Evolutionary conservation across 2,113 vertebrate genomes (phyloP).

Genomic region (Passer domesticus): DNA sequence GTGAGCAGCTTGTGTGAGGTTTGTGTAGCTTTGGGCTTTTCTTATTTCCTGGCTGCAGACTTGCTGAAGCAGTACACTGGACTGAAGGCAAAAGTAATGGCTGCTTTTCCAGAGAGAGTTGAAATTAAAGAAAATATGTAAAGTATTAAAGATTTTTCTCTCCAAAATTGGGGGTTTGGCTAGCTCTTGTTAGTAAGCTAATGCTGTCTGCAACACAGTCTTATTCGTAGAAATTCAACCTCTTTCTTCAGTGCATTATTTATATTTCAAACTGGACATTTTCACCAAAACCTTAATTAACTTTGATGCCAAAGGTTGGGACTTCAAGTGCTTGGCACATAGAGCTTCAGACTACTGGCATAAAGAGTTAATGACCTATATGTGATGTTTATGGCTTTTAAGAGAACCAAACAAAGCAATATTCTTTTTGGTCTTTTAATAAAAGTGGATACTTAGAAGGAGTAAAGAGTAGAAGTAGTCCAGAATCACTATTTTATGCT

Average conservation of each 20-base stretch:
- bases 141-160: neutral
- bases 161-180: neutral
- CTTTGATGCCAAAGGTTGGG: slow-evolving; percentile 61
- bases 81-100: neutral
- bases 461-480: neutral
- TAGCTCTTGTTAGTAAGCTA: neutral
- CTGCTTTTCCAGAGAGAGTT: slow-evolving; percentile 21
- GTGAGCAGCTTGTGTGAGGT: neutral
- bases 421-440: slow-evolving; percentile 42
- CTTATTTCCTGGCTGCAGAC: neutral
- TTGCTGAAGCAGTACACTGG: slow-evolving; percentile 10
- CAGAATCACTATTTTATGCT: slow-evolving; percentile 25
- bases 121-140: neutral
- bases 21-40: neutral
- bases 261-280: slow-evolving; percentile 55
- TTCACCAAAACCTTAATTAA: slow-evolving; percentile 63
- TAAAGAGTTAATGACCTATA: slow-evolving; percentile 35
- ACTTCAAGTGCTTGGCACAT: slow-evolving; percentile 46
- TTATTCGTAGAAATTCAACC: slow-evolving; percentile 36
- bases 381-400: slow-evolving; percentile 27
- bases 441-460: neutral
- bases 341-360: slow-evolving; percentile 53
- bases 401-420: slow-evolving; percentile 62
- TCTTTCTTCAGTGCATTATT: slow-evolving; percentile 71
- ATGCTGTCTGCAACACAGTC: slow-evolving; percentile 10